Evolutionary conservation across 1,140 invertebrate species (phyloP).

Genomic region (Linepithema humile): DNA sequence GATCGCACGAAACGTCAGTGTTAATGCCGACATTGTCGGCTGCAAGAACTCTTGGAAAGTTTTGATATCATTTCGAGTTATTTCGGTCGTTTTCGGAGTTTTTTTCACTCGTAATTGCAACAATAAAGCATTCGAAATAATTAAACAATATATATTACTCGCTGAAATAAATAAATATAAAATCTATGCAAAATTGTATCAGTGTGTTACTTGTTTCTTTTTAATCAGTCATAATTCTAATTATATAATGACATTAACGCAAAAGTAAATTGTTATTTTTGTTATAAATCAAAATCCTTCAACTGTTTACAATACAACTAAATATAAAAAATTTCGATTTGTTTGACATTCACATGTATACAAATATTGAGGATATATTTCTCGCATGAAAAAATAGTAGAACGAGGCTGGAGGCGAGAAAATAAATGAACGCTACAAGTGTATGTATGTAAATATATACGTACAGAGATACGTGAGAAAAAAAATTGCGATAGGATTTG

Average conservation of each 20-base stretch:
- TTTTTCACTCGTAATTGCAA: background rate
- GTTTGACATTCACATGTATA: constrained; percentile 4
- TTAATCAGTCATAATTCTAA: background rate
- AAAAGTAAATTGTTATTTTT: background rate
- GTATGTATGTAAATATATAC: background rate
- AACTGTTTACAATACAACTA: background rate
- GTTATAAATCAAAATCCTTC: no score
- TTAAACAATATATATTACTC: background rate
- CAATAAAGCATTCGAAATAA: background rate
- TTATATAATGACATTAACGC: background rate
- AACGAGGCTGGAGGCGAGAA: background rate
- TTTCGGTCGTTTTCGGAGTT: background rate
- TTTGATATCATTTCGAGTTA: background rate
- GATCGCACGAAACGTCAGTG: background rate
- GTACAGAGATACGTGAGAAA: background rate
- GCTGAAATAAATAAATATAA: background rate
- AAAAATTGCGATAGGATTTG: constrained; percentile 5
- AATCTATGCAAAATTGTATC: background rate
- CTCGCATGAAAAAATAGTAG: background rate
- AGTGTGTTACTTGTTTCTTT: background rate
- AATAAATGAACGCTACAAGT: background rate
- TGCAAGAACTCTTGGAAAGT: background rate
- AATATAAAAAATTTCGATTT: constrained; percentile 1
- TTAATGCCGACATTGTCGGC: background rate
- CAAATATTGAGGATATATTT: constrained; percentile 18